Evolutionary conservation across 2,888 invertebrate genomes (phyloP), one percentile per base, ranked within the genome.

Genomic region (Holacanthella duospinosa): DNA sequence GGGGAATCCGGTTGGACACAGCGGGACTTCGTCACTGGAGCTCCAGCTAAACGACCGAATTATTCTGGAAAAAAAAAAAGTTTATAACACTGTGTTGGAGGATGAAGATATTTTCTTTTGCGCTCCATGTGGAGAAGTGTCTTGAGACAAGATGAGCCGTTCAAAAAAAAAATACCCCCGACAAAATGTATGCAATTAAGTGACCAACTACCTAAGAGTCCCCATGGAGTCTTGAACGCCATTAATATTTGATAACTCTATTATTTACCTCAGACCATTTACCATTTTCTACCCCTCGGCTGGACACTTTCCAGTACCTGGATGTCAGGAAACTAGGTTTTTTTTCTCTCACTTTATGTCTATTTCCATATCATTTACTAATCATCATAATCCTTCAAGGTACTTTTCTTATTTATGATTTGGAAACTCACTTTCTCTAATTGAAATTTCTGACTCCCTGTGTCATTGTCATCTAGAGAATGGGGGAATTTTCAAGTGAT

Each of bases 171-270:
- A n/a, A n/a, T n/a, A 16, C n/a, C 48, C 48, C 72, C 66, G 69
- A 69, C 66, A 69, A 72, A 70, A 72, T 70, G 68, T 68, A 68
- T 70, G 68, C 69, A 70, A 72, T 72, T 72, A 72, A 70, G 66
- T 68, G 68, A 63, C 68, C 68, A 70, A 71, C 68, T 70, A 69
- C 69, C 62, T 70, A 66, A 70, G 69, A 63, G 61, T 67, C 71
- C 66, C 48, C 65, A 65, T 66, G 59, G 70, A 69, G 71, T 69
- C 67, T 69, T 70, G 68, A 69, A 64, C 71, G 68, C 68, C 68
- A 70, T 70, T 69, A 48, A 69, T 68, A 70, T 66, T 55, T 72
- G 70, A 72, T 70, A 70, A 72, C 71, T 72, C 69, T 64, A 70
- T 72, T 72, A 71, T 62, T 62, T 62, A n/a, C 48, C 12, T 21